Percentiles rank a stretch among this genome's conserved stretches.
Evolutionary conservation across 2,888 invertebrate species (phyloP).

Genomic region (Callosobruchus maculatus): DNA sequence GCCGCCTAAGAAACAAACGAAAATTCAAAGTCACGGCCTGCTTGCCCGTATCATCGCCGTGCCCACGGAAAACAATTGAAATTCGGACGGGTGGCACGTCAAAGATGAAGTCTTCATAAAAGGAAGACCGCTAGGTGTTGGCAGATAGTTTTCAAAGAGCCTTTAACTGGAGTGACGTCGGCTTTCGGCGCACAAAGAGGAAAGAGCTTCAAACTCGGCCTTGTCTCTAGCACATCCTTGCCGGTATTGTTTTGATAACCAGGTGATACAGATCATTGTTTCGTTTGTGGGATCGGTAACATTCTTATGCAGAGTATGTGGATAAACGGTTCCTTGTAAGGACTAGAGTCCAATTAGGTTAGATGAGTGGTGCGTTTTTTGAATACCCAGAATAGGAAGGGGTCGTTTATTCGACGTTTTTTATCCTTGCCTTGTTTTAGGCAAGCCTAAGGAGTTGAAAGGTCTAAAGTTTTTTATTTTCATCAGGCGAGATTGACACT

Average conservation of each 20-base stretch:
- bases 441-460: too few species aligned
- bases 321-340: background rate
- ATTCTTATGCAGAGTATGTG: background rate
- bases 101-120: background rate
- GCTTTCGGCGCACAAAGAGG: background rate
- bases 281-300: background rate
- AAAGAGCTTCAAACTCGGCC: background rate
- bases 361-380: background rate
- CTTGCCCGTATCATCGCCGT: background rate
- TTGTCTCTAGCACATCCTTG: background rate
- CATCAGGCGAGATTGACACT: too few species aligned
- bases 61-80: background rate
- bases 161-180: background rate
- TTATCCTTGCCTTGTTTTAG: too few species aligned
- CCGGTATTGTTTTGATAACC: background rate
- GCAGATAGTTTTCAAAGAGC: background rate
- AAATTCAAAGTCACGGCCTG: background rate
- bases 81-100: background rate
- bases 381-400: too few species aligned
- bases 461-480: too few species aligned
- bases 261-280: background rate
- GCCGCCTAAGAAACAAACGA: background rate
- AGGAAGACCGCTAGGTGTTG: background rate
- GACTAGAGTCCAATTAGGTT: background rate
- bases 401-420: too few species aligned